Percentiles rank a stretch among this genome's conserved stretches.
Conservation (phyloP, 2,888 invertebrate genomes). For the Drosophila parthenogenetica region DNA sequence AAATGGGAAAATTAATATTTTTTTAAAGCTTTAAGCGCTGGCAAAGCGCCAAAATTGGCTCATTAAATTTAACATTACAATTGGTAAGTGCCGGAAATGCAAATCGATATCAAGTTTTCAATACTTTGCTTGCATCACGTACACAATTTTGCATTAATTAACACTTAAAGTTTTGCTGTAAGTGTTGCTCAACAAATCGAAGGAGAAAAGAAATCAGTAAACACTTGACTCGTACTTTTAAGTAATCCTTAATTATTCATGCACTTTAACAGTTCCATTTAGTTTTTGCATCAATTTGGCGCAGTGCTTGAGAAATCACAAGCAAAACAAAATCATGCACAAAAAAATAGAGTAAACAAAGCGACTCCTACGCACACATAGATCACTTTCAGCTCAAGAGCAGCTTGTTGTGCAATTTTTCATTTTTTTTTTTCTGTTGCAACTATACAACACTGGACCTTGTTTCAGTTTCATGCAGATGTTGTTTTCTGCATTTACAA, state of each 20-base stretch:
- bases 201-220: neutral
- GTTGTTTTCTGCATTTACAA: neutral
- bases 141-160: slow-evolving; percentile 34
- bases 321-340: no score
- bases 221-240: neutral
- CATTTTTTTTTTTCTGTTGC: neutral
- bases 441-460: neutral
- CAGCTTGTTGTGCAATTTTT: slow-evolving; percentile 10
- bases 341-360: neutral
- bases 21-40: slow-evolving; percentile 17
- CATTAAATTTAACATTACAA: slow-evolving; percentile 53
- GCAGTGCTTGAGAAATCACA: neutral
- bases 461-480: slow-evolving; percentile 1
- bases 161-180: neutral
- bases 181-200: neutral
- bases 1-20: slow-evolving; percentile 72
- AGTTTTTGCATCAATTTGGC: neutral
- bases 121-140: slow-evolving; percentile 14
- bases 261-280: neutral
- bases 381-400: slow-evolving; percentile 5
- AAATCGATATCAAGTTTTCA: slow-evolving; percentile 15
- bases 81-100: slow-evolving; percentile 34
- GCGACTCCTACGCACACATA: slow-evolving; percentile 10
- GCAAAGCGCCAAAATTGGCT: slow-evolving; percentile 36
- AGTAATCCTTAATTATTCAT: slow-evolving; percentile 7